Evolutionary conservation across 1,140 invertebrate species (phyloP).

Genomic region (silkworm (Bombyx mori)): DNA sequence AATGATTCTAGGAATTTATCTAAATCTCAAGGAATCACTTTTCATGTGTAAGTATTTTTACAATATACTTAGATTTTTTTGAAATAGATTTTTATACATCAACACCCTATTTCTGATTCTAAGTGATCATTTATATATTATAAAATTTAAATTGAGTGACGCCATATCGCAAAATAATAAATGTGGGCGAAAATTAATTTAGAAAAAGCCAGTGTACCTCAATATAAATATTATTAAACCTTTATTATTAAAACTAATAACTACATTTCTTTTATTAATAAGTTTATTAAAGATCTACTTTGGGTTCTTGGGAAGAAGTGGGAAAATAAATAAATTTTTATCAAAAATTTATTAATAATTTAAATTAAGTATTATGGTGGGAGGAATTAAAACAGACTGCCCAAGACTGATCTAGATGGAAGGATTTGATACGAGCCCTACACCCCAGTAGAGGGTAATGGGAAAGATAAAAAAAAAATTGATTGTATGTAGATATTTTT

Average conservation of each 20-base stretch:
- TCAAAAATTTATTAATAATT: too few relatives aligned
- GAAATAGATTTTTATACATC: neutral
- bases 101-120: neutral
- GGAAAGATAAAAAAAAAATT: too few relatives aligned
- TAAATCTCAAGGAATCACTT: slow-evolving; percentile 47
- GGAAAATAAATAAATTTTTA: too few relatives aligned
- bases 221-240: neutral
- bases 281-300: too few relatives aligned
- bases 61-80: neutral
- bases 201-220: neutral
- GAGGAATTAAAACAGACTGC: too few relatives aligned
- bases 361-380: too few relatives aligned
- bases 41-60: slow-evolving; percentile 46
- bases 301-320: too few relatives aligned
- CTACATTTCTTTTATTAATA: too few relatives aligned
- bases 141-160: neutral
- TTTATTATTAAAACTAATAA: neutral
- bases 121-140: neutral
- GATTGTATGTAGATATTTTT: too few relatives aligned
- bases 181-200: neutral
- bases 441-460: too few relatives aligned
- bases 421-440: too few relatives aligned
- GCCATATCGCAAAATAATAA: neutral
- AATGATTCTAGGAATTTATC: slow-evolving; percentile 42
- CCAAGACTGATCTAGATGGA: too few relatives aligned